Conservation (phyloP, 92 coral and sea anemone species). For the Blastomussa wellsi region DNA sequence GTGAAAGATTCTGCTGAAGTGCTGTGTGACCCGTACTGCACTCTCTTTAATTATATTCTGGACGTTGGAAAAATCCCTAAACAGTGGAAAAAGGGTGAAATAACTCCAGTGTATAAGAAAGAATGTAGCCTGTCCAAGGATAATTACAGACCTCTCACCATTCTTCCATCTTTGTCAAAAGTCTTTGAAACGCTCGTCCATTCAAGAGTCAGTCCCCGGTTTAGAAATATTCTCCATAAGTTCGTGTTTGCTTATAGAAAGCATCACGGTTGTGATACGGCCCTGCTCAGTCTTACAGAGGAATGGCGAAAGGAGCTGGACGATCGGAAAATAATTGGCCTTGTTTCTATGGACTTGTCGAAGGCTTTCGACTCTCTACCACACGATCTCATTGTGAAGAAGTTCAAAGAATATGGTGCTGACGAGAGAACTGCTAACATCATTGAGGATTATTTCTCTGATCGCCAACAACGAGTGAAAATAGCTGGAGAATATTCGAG, state of each 20-base stretch:
- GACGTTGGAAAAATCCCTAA: too few relatives aligned
- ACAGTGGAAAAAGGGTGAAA: too few relatives aligned
- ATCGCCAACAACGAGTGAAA: background rate
- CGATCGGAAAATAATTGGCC: constrained; percentile 30
- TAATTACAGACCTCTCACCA: constrained; percentile 25
- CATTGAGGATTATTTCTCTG: background rate
- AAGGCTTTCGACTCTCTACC: constrained; percentile 37
- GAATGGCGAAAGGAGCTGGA: constrained; percentile 43
- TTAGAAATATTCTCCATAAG: constrained; percentile 16
- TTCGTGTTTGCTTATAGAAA: constrained; percentile 25
- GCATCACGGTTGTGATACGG: constrained; percentile 35
- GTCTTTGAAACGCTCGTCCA: background rate
- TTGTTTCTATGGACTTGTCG: constrained; percentile 31
- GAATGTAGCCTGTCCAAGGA: constrained; percentile 9
- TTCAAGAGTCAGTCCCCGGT: constrained; percentile 22
- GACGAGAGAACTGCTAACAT: background rate
- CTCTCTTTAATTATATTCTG: too few relatives aligned
- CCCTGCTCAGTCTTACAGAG: background rate
- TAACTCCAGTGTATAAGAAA: constrained; percentile 30
- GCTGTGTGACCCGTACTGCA: too few relatives aligned
- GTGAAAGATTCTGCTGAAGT: too few relatives aligned
- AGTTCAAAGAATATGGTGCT: background rate
- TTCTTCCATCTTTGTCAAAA: constrained; percentile 15
- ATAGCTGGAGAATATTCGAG: too few relatives aligned
- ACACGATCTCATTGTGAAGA: constrained; percentile 8